A percentile compares a stretch with the other conserved stretches of the same genome.
Evolutionary conservation across 1,140 invertebrate genomes (phyloP).

Genomic region (Elymnias hypermnestra): DNA sequence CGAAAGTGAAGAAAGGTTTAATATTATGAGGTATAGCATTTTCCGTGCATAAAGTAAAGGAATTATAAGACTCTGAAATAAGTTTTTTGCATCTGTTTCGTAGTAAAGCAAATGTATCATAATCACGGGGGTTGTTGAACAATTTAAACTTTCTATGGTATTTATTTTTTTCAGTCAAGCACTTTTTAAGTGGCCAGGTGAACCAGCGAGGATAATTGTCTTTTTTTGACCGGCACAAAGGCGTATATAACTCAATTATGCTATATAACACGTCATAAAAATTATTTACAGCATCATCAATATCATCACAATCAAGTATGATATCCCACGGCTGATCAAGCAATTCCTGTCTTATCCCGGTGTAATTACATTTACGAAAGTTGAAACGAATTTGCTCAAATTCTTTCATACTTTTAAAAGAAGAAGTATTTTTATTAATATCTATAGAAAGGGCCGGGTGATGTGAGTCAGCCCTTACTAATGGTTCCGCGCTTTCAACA

Average conservation of each 20-base stretch:
- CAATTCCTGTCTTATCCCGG: too few species aligned
- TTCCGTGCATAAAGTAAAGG: constrained; percentile 2
- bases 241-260: too few species aligned
- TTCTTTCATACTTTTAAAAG: too few species aligned
- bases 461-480: too few species aligned
- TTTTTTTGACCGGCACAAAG: too few species aligned
- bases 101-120: constrained; percentile 10
- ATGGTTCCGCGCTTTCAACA: too few species aligned
- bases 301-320: background rate
- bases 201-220: background rate
- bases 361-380: background rate
- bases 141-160: background rate
- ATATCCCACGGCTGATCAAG: too few species aligned
- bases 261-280: background rate
- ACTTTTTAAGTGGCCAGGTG: constrained; percentile 1
- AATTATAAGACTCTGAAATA: background rate
- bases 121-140: constrained; percentile 10
- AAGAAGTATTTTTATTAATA: too few species aligned
- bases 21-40: constrained; percentile 4
- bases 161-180: constrained; percentile 10
- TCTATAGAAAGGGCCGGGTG: too few species aligned
- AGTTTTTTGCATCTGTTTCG: constrained; percentile 6
- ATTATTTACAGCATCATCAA: background rate
- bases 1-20: constrained; percentile 12
- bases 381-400: too few species aligned